Conservation (phyloP, 2,797 vertebrate genomes). For the Diglossa cyanea region DNA sequence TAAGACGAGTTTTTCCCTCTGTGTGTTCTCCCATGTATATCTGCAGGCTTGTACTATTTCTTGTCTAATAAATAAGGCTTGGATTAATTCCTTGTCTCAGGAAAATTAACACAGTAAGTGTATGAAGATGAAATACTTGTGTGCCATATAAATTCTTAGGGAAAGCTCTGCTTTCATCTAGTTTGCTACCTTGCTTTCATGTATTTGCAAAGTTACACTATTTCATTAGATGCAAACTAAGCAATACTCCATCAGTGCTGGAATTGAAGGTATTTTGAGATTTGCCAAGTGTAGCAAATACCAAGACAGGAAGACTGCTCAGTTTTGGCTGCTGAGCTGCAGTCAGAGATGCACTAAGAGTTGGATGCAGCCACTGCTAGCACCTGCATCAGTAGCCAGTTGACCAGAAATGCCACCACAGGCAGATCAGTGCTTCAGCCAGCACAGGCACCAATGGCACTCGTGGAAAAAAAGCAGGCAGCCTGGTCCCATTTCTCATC, state of each 20-base stretch:
- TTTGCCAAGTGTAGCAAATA: not conserved
- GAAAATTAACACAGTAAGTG: not conserved
- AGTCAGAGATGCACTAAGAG: not conserved
- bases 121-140: not conserved
- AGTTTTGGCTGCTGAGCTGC: not conserved
- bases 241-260: not conserved
- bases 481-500: not conserved
- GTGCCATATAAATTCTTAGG: not conserved
- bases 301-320: not conserved
- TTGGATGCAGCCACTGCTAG: not conserved
- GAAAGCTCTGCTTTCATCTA: not conserved
- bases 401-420: not conserved
- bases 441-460: rapidly evolving
- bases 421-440: not conserved
- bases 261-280: not conserved
- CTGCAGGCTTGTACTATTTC: not conserved
- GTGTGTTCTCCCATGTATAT: not conserved
- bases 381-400: not conserved
- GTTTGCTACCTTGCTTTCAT: not conserved
- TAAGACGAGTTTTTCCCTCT: not conserved
- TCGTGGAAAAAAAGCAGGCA: not conserved
- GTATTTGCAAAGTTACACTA: not conserved
- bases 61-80: not conserved
- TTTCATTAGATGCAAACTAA: not conserved
- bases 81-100: not conserved